Conservation (phyloP, 2,888 invertebrate species). For the Nebria brevicollis region DNA sequence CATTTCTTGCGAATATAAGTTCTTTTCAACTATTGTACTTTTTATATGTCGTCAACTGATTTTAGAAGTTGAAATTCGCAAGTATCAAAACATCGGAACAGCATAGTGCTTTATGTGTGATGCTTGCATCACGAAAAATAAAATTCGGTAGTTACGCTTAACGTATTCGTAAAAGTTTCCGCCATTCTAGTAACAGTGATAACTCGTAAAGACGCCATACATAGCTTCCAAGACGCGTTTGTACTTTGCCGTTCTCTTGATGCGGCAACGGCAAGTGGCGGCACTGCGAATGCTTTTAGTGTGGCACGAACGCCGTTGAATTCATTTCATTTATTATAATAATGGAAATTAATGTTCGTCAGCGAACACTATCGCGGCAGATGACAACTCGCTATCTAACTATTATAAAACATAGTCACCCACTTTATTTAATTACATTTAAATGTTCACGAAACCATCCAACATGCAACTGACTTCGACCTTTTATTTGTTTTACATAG, state of each 20-base stretch:
- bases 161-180: conserved; percentile 18
- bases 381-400: not conserved
- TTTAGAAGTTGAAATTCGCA: too few species aligned
- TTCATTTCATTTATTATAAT: conserved; percentile 17
- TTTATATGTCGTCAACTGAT: too few species aligned
- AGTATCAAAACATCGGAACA: not conserved
- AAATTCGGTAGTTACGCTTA: conserved; percentile 2
- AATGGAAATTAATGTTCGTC: conserved; percentile 29
- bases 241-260: not conserved
- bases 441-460: not conserved
- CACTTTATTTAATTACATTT: not conserved
- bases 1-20: too few species aligned
- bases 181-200: conserved; percentile 17
- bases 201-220: conserved; percentile 15
- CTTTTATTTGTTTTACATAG: not conserved
- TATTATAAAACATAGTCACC: not conserved
- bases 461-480: not conserved
- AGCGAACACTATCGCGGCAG: not conserved
- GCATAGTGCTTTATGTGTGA: not conserved
- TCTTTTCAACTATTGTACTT: too few species aligned
- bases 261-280: not conserved
- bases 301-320: conserved; percentile 3
- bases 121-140: conserved; percentile 9
- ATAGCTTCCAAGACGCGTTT: conserved; percentile 8
- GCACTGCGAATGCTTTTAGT: conserved; percentile 21